Evolutionary conservation across 2,113 vertebrate genomes (phyloP).

Genomic region (Neotoma lepida): DNA sequence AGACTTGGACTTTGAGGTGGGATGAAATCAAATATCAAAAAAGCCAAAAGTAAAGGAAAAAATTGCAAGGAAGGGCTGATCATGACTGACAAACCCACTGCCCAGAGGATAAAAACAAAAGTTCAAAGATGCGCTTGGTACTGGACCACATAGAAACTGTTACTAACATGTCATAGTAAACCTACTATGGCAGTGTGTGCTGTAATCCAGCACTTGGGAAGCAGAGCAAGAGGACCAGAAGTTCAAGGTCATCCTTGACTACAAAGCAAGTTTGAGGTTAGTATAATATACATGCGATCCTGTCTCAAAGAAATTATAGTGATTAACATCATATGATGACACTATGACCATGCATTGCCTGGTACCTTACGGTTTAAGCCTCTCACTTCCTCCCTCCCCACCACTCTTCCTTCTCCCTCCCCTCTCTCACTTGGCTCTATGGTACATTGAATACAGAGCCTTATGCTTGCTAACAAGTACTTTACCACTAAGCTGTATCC

Average conservation of each 20-base stretch:
- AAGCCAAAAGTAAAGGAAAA: not conserved
- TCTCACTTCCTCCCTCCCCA: not conserved
- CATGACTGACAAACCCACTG: not conserved
- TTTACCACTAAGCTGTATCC: not conserved
- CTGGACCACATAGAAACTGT: not conserved
- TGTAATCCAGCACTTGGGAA: not conserved
- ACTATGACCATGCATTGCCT: not conserved
- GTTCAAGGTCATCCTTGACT: not conserved
- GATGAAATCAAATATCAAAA: not conserved
- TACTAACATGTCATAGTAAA: not conserved
- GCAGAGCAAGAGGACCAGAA: not conserved
- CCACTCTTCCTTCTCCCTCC: not conserved
- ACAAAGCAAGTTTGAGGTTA: not conserved
- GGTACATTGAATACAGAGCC: not conserved
- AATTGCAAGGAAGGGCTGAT: no score
- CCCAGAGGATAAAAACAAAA: not conserved
- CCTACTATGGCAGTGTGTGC: not conserved
- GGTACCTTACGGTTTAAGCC: not conserved
- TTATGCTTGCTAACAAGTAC: no score
- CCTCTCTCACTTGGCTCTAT: not conserved
- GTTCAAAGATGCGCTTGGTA: no score
- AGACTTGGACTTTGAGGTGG: not conserved
- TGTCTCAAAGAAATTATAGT: not conserved
- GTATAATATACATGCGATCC: not conserved
- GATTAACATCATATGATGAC: not conserved